Evolutionary conservation across 2,113 vertebrate species (phyloP).

Genomic region (Oceanodroma tethys): DNA sequence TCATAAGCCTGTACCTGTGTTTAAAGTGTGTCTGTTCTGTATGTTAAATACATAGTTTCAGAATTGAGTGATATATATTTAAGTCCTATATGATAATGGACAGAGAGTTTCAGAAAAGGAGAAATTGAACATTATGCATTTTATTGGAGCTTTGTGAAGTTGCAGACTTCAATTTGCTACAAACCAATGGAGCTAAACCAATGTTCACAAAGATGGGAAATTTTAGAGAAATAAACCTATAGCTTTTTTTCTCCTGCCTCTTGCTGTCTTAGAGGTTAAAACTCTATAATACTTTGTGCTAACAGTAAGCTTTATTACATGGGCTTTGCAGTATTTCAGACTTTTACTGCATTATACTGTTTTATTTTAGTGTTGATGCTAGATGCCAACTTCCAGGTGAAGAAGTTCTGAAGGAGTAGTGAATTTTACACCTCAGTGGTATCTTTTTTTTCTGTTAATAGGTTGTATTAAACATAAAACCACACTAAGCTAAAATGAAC

Average conservation of each 20-base stretch:
- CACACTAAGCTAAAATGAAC: neutral
- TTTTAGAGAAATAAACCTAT: neutral
- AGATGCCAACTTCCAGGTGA: neutral
- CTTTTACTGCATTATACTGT: neutral
- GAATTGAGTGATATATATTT: neutral
- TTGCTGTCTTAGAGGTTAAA: neutral
- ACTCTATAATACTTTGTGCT: neutral
- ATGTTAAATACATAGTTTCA: neutral
- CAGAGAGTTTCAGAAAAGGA: neutral
- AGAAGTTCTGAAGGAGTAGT: neutral
- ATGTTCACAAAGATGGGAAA: neutral
- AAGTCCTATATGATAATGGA: neutral
- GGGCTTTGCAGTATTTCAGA: neutral
- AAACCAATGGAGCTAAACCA: constrained; percentile 17
- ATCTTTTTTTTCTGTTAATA: neutral
- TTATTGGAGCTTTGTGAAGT: constrained; percentile 15
- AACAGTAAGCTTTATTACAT: neutral
- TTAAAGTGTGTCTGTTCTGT: neutral
- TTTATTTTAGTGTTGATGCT: neutral
- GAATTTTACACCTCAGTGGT: neutral
- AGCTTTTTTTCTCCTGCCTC: neutral
- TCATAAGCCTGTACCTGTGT: neutral
- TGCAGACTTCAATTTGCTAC: constrained; percentile 3
- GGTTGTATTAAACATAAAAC: neutral
- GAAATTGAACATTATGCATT: neutral